A percentile compares a stretch with the other conserved stretches of the same genome.
These are phyloP conservation scores for Tiphia femorata DNA, from an alignment of 2,888 invertebrate genomes.

Conservation along the genomic window DNA sequence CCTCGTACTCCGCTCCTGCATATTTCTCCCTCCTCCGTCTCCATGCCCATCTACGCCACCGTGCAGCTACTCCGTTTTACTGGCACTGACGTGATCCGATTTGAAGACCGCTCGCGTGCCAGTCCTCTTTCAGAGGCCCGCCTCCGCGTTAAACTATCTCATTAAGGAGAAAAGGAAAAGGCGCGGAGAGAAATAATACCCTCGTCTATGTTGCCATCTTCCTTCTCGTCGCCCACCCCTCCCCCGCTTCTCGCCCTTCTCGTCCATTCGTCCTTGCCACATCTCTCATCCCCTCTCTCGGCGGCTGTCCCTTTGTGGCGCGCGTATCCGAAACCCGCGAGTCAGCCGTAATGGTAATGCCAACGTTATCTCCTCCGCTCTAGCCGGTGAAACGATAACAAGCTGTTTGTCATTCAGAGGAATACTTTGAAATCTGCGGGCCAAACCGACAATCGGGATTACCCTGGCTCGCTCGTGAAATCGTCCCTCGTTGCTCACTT, in stretches of 20 bases:
- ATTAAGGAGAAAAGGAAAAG: constrained; percentile 43
- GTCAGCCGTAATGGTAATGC: background rate
- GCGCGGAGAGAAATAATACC: too few relatives aligned
- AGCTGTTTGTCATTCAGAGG: background rate
- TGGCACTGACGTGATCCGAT: constrained; percentile 41
- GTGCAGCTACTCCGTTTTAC: constrained; percentile 32
- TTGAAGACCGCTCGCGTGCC: constrained; percentile 34
- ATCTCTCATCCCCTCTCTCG: background rate
- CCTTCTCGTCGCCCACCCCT: background rate
- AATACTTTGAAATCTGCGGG: background rate
- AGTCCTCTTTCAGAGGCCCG: constrained; percentile 6
- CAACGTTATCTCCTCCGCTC: too few relatives aligned
- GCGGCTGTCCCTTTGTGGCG: background rate
- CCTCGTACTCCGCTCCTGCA: background rate
- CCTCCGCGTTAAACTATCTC: constrained; percentile 33
- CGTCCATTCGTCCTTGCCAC: background rate
- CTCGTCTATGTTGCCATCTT: background rate
- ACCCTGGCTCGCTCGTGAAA: too few relatives aligned
- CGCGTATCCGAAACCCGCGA: background rate
- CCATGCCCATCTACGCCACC: background rate
- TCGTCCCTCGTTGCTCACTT: too few relatives aligned
- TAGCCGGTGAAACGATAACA: background rate
- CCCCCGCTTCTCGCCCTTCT: background rate
- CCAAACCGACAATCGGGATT: background rate
- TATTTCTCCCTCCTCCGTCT: background rate